Evolutionary conservation across 2,888 invertebrate genomes (phyloP), one percentile per base, ranked within the genome.

Genomic region (Holacanthella duospinosa): DNA sequence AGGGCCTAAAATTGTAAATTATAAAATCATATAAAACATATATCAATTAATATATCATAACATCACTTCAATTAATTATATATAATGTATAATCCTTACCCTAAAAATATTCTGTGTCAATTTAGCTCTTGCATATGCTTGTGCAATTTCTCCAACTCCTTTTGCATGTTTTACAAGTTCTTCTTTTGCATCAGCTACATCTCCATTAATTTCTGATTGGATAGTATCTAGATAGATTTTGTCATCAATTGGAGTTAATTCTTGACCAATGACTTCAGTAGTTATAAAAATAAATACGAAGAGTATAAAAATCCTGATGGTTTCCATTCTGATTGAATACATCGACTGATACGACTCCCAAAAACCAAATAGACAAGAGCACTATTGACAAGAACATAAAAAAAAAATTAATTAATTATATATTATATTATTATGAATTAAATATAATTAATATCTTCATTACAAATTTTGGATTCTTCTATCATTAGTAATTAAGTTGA

Each of bases 21-120:
- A n/a, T 26, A 9, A 9, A 4, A 9, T 28, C 12, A 29, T 44
- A 12, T 44, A 44, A 21, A 58, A 24, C 43, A 2, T n/a, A 3
- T 4, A 36, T 3, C 26, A 2, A 36, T 36, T 29, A 28, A 9
- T 58, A 59, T n/a, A n/a, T 21, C 43, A 9, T 26, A 43, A 48
- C 21, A 59, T 53, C 24, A n/a, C 9, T 53, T 53, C 54, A 16
- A n/a, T n/a, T n/a, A n/a, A n/a, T n/a, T n/a, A n/a, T n/a, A n/a
- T n/a, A n/a, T n/a, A 36, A 36, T 36, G 36, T 12, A 12, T 36
- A 12, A 36, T 29, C 24, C 43, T 60, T 65, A 71, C 71, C 61
- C 61, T 68, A 58, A 72, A 71, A 27, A 72, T 55, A 58, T 71
- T 72, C 55, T 68, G 64, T 43, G 70, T 72, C 12, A 72, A 36